Evolutionary conservation across 2,113 vertebrate genomes (phyloP).

Genomic region (Rhizomys pruinosus): DNA sequence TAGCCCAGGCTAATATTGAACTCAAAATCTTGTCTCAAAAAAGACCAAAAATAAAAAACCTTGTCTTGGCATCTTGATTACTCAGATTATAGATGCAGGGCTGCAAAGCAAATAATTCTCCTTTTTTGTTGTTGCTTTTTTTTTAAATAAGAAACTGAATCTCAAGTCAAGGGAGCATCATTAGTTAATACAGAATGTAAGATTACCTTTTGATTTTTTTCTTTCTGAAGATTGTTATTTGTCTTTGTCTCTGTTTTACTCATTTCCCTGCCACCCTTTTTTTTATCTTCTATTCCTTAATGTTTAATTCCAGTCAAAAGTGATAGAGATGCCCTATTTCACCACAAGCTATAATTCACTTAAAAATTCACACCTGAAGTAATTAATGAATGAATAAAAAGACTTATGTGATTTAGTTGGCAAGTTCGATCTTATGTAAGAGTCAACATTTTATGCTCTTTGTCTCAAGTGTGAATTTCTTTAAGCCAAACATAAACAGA

Average conservation of each 20-base stretch:
- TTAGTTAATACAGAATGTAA: background rate
- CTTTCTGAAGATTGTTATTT: background rate
- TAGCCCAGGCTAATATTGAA: background rate
- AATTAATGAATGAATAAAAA: conserved; percentile 9
- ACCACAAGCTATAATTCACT: conserved; percentile 1
- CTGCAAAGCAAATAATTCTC: background rate
- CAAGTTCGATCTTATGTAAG: background rate
- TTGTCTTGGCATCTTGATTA: background rate
- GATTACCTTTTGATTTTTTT: background rate
- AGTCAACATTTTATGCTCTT: background rate
- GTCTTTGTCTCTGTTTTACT: background rate
- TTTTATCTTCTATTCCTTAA: background rate
- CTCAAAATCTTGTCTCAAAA: background rate
- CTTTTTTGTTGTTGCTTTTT: background rate
- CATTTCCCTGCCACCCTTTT: background rate
- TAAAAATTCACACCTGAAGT: background rate
- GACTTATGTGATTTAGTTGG: background rate
- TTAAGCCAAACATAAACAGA: background rate
- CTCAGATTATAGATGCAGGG: background rate
- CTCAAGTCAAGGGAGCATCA: background rate
- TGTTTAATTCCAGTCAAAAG: background rate
- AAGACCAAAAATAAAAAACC: too few relatives aligned
- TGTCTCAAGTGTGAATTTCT: background rate
- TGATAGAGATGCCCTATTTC: background rate
- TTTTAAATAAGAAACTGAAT: background rate